phyloP scores from a whole-genome alignment of 2,888 invertebrate genomes.

The Drosophila sordidapex region DNA sequence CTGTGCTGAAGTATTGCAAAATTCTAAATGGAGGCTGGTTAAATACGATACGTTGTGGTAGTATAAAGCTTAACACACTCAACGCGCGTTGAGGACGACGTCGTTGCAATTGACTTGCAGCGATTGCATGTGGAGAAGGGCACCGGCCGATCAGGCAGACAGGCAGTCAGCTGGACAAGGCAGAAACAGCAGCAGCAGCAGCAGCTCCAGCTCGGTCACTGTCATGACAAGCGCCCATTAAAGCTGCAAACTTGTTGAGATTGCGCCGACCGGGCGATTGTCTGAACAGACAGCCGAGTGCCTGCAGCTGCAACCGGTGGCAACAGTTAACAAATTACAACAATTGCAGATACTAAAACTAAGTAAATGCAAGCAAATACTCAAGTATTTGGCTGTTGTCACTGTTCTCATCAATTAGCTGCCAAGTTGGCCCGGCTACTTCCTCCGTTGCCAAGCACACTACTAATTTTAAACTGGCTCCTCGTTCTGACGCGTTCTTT shows the following conservation, averaged over 20 bases:
- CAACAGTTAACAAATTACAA: constrained; percentile 35
- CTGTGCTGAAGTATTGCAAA: constrained; percentile 72
- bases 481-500: constrained; percentile 11
- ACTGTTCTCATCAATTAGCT: constrained; percentile 34
- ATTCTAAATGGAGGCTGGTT: constrained; percentile 77
- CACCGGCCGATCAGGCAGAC: constrained; percentile 11
- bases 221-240: constrained; percentile 57
- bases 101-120: constrained; percentile 14
- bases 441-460: constrained; percentile 33
- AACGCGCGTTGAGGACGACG: constrained; percentile 29
- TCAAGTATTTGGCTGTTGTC: constrained; percentile 25
- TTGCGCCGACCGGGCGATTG: constrained; percentile 17
- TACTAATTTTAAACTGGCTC: background rate
- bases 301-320: constrained; percentile 29
- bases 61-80: constrained; percentile 33
- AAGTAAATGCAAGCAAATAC: constrained; percentile 57
- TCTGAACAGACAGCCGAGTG: background rate
- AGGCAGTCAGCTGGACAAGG: constrained; percentile 6
- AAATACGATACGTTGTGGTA: constrained; percentile 58
- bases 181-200: background rate
- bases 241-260: constrained; percentile 56
- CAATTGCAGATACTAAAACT: constrained; percentile 39
- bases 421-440: constrained; percentile 18
- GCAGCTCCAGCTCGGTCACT: constrained; percentile 32
- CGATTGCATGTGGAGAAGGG: constrained; percentile 28